Conservation (phyloP, 2,797 vertebrate species). For the Silurus lanzhouensis region DNA sequence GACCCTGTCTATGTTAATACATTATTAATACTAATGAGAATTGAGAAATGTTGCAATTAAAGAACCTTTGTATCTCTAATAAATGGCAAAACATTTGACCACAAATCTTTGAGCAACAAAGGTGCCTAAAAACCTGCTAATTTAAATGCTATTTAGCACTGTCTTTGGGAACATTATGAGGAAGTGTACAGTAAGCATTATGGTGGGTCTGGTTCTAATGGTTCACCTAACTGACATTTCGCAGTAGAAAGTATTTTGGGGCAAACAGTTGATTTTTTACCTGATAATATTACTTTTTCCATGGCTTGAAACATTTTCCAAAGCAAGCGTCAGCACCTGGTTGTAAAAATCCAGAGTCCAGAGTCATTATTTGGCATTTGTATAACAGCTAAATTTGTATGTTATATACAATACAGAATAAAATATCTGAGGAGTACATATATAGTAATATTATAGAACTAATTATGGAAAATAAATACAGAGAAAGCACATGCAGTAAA, state of each 20-base stretch:
- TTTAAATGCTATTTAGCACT: background rate
- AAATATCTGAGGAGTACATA: background rate
- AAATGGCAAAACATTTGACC: too few species aligned
- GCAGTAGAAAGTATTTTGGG: background rate
- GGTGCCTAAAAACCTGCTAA: background rate
- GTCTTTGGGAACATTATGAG: background rate
- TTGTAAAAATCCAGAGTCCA: conserved; percentile 1
- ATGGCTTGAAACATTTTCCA: background rate
- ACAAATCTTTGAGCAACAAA: background rate
- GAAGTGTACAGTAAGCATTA: background rate
- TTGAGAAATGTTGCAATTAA: background rate
- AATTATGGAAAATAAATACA: background rate
- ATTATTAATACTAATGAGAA: background rate
- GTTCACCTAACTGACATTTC: background rate
- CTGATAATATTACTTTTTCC: background rate
- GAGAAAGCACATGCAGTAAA: background rate
- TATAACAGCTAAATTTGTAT: background rate
- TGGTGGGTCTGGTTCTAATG: background rate
- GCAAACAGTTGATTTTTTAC: background rate
- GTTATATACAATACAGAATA: background rate
- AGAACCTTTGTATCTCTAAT: background rate
- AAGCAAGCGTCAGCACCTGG: background rate
- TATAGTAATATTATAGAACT: background rate
- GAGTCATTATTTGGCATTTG: conserved; percentile 13
- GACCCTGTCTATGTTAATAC: background rate